These are phyloP conservation scores for Apomyelois bistriatella DNA, from an alignment of 2,888 invertebrate genomes.

Conservation along the genomic window DNA sequence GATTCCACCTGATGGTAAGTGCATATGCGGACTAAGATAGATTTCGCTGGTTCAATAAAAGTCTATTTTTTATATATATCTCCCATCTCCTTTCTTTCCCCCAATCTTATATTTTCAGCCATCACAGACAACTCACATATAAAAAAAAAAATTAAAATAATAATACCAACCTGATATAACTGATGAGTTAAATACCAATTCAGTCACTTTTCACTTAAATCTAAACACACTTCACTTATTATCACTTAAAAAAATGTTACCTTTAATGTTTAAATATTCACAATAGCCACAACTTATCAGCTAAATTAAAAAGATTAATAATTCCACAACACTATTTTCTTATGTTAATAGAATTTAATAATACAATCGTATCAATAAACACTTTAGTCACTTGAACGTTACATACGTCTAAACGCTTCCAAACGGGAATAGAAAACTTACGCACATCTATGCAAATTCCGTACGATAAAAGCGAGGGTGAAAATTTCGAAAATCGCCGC, in stretches of 20 bases:
- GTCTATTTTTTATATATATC: too few relatives aligned
- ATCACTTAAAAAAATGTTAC: not conserved
- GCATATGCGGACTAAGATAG: too few relatives aligned
- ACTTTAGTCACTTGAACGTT: slow-evolving; percentile 1
- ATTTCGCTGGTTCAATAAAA: too few relatives aligned
- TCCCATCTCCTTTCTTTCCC: too few relatives aligned
- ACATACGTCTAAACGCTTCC: slow-evolving; percentile 9
- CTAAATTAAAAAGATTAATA: not conserved
- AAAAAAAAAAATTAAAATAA: too few relatives aligned
- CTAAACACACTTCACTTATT: not conserved
- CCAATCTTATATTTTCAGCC: too few relatives aligned
- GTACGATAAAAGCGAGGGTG: slow-evolving; percentile 31
- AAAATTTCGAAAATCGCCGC: slow-evolving; percentile 34
- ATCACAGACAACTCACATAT: too few relatives aligned
- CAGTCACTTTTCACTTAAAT: slow-evolving; percentile 9
- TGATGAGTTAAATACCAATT: not conserved
- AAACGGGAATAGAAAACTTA: slow-evolving; percentile 34
- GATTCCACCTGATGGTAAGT: too few relatives aligned
- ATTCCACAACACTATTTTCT: not conserved
- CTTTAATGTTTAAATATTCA: too few relatives aligned
- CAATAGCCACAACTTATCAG: too few relatives aligned
- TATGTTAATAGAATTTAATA: not conserved
- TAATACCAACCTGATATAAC: not conserved
- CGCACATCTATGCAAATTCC: slow-evolving; percentile 31
- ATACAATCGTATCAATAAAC: not conserved